Base-by-base conservation (phyloP, 2,888 invertebrate genomes). In the Ichneumoninae sp. region DNA sequence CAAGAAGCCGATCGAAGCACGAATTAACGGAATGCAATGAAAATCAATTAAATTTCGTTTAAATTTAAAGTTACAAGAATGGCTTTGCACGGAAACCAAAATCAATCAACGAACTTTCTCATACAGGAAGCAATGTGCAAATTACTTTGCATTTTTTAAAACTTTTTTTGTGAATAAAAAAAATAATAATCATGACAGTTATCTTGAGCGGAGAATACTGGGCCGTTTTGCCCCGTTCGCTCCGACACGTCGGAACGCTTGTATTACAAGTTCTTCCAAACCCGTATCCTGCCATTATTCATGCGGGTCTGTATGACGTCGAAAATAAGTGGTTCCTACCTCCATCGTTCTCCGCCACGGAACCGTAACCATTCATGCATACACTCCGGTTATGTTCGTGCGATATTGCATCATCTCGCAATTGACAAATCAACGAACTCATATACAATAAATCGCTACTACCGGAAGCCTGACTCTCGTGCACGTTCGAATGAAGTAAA, bases 341-440 rank as follows among this genome's bases (percentile, higher is more conserved):
- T 70, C 19, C 62, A 62, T 33, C 69, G 44, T 33, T 33, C 71
- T 22, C 72, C 16, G 10, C 30, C 13, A 44, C 26, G n/a, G 8
- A 40, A 22, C 22, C n/a, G 52, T 22, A 44, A 26, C n/a, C 4
- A 47, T 68, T 70, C n/a, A 47, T 8, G 13, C 16, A 36, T 19
- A 13, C 19, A 36, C 4, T 2, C 13, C 50, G 16, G 50, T 13
- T 52, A 33, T 52, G 44, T 40, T 16, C 52, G 71, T 71, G 19
- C 54, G 5, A 16, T 16, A 13, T 26, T 33, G 60, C 62, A 52
- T 62, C 44, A 8, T 40, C 86, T 82, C 78, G 82, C 90, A 90
- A 92, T 92, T 93, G 93, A 92, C 93, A 93, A 93, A 93, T 92
- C 90, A 89, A 86, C 68, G 88, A 92, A 92, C 92, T 93, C 92